phyloP scores from a whole-genome alignment of 2,888 invertebrate species.

The Hirudinaria manillensis region DNA sequence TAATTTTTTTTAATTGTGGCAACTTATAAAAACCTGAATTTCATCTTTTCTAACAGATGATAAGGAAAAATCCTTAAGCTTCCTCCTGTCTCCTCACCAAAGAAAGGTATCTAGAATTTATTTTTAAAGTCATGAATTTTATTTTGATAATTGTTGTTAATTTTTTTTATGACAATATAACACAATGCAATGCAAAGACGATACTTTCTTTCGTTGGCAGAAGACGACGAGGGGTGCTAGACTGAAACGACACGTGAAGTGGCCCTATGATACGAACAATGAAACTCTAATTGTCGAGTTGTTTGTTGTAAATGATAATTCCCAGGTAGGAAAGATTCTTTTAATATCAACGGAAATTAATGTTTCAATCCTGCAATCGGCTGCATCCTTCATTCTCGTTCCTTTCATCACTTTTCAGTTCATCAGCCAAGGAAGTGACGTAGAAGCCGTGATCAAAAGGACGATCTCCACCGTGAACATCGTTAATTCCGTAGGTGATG shows the following conservation, averaged over 20 bases:
- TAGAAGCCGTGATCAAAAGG: conserved; percentile 54
- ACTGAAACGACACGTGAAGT: conserved; percentile 30
- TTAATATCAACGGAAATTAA: too few relatives aligned
- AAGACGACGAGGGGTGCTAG: too few relatives aligned
- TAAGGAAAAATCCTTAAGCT: too few relatives aligned
- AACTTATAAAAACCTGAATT: too few relatives aligned
- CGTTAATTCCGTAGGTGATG: conserved; percentile 80
- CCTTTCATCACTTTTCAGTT: conserved; percentile 20
- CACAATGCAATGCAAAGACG: too few relatives aligned
- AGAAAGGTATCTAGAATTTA: too few relatives aligned
- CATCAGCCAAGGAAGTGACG: conserved; percentile 2
- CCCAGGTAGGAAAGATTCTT: conserved; percentile 42
- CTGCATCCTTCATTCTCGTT: background rate
- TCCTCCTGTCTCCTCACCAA: too few relatives aligned
- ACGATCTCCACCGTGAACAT: conserved; percentile 90
- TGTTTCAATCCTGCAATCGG: background rate
- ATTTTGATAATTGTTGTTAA: too few relatives aligned
- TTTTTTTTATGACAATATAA: too few relatives aligned
- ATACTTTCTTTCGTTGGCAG: background rate
- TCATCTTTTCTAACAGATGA: too few relatives aligned
- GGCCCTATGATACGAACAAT: conserved; percentile 47
- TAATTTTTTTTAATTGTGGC: too few relatives aligned
- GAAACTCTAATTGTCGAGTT: conserved; percentile 50
- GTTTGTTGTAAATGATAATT: conserved; percentile 49
- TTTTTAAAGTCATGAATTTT: too few relatives aligned